A percentile compares a stretch with the other conserved stretches of the same genome.
phyloP scores from a whole-genome alignment of 2,797 vertebrate genomes.

The Hemibagrus guttatus region DNA sequence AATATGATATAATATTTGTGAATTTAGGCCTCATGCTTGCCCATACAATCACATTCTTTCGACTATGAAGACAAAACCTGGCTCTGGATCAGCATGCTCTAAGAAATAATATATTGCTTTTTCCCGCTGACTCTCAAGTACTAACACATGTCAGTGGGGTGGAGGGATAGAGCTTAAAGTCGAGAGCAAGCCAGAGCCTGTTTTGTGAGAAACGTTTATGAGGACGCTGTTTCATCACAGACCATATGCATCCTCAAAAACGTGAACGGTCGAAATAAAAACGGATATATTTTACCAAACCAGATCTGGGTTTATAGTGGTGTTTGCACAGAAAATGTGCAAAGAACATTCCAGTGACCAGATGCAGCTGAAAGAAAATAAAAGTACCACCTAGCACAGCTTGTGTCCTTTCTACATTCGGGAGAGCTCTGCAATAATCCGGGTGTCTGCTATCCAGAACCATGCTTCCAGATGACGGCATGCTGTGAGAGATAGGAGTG shows the following conservation, averaged over 20 bases:
- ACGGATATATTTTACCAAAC: not conserved
- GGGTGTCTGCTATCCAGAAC: slow-evolving; percentile 22
- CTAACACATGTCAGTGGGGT: slow-evolving; percentile 35
- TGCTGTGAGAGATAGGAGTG: slow-evolving; percentile 37
- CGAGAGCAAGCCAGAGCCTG: not conserved
- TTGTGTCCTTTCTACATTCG: not conserved
- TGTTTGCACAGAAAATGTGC: not conserved
- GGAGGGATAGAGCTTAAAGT: slow-evolving; percentile 7
- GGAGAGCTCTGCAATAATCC: not conserved
- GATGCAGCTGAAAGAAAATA: not conserved
- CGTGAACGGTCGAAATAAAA: not conserved
- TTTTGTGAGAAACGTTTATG: not conserved
- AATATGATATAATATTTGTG: not conserved
- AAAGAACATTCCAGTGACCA: not conserved
- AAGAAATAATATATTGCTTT: slow-evolving; percentile 16
- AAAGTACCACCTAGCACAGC: slow-evolving; percentile 16
- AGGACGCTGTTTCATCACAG: not conserved
- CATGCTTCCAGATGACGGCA: slow-evolving; percentile 20
- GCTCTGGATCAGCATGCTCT: not conserved
- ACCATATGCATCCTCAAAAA: not conserved
- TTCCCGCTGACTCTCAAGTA: slow-evolving; percentile 8
- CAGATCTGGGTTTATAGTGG: not conserved
- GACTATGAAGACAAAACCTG: slow-evolving; percentile 17
- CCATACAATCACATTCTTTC: slow-evolving; percentile 5
- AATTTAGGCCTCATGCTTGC: not conserved